Evolutionary conservation across 1,140 invertebrate species (phyloP).

Genomic region (Zaprionus kolodkinae): DNA sequence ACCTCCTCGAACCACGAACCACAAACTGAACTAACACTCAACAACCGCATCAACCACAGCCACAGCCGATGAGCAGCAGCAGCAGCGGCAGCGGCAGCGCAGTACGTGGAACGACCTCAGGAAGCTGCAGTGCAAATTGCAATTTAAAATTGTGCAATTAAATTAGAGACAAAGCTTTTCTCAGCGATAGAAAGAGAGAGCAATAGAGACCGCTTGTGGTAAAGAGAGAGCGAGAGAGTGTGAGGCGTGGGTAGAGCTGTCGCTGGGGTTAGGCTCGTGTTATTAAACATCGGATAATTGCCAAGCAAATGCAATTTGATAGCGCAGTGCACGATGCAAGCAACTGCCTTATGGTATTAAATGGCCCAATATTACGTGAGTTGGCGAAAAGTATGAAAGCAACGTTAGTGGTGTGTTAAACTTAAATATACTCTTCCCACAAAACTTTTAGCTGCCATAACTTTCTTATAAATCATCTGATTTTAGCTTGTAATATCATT

Average conservation of each 20-base stretch:
- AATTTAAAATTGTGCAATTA: conserved; percentile 60
- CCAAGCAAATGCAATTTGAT: conserved; percentile 55
- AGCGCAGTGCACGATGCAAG: conserved; percentile 24
- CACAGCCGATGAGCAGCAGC: neutral
- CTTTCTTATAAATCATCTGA: neutral
- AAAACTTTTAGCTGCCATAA: neutral
- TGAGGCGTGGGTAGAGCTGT: conserved; percentile 21
- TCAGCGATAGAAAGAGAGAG: neutral
- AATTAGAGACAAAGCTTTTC: conserved; percentile 46
- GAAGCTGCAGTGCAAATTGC: conserved; percentile 54
- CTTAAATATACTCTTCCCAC: conserved; percentile 1
- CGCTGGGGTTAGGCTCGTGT: conserved; percentile 53
- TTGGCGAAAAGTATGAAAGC: neutral
- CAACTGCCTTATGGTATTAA: conserved; percentile 39
- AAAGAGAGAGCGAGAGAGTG: neutral
- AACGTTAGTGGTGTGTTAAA: neutral
- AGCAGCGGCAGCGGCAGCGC: conserved; percentile 1
- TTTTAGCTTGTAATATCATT: neutral
- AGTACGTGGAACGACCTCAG: conserved; percentile 33
- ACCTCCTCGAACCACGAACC: conserved; percentile 28
- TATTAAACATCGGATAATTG: conserved; percentile 65
- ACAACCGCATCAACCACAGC: conserved; percentile 53
- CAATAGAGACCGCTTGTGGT: neutral
- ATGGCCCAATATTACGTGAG: conserved; percentile 48
- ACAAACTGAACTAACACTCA: conserved; percentile 26